Conservation (phyloP, 2,888 invertebrate species). For the Heliconius charithonia region DNA sequence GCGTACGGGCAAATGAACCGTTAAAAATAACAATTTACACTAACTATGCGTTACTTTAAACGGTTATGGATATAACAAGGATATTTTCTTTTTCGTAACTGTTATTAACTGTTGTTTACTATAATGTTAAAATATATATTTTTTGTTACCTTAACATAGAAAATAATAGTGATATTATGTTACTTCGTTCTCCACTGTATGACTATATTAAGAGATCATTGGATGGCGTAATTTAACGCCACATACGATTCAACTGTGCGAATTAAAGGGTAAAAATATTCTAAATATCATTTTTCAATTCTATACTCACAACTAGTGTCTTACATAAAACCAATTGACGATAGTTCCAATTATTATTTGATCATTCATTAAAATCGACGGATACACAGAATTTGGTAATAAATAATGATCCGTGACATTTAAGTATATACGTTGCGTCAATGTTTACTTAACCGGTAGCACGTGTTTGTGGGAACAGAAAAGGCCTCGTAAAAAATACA, state of each 20-base stretch:
- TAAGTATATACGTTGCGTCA: conserved; percentile 49
- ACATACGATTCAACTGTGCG: neutral
- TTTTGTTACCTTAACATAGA: neutral
- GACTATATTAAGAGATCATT: neutral
- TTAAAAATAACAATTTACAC: conserved; percentile 72
- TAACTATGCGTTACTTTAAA: conserved; percentile 32
- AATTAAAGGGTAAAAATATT: neutral
- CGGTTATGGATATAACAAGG: conserved; percentile 21
- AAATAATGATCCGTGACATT: conserved; percentile 62
- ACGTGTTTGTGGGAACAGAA: conserved; percentile 65
- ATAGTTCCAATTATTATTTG: conserved; percentile 4
- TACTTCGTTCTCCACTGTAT: neutral
- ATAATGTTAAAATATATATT: neutral
- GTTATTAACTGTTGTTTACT: neutral
- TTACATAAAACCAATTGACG: neutral
- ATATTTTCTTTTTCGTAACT: conserved; percentile 17
- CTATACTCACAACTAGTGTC: neutral
- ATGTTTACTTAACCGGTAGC: conserved; percentile 65
- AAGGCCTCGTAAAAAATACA: conserved; percentile 54
- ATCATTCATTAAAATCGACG: conserved; percentile 11
- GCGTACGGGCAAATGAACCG: conserved; percentile 73
- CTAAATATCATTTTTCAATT: neutral
- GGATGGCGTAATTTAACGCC: neutral
- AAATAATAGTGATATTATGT: neutral
- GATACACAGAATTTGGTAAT: conserved; percentile 42